Conservation (phyloP, 1,140 invertebrate species). For the Carcinoscorpius rotundicauda region DNA sequence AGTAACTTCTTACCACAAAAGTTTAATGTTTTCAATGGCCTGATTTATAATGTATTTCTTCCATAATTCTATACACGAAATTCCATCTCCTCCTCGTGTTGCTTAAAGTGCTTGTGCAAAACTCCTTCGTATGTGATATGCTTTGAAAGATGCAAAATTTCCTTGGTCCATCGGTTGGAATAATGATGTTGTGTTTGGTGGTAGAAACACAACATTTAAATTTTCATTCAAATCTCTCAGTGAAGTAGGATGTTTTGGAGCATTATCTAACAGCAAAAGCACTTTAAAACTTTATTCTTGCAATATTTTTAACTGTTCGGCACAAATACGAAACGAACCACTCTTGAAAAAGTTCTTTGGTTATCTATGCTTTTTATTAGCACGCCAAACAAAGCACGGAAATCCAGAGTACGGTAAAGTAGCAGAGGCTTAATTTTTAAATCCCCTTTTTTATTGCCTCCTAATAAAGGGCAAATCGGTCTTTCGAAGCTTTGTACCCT, state of each 20-base stretch:
- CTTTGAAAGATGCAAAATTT: slow-evolving; percentile 22
- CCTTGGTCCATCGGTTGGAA: slow-evolving; percentile 24
- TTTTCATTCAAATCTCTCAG: slow-evolving; percentile 15
- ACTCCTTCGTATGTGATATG: slow-evolving; percentile 12
- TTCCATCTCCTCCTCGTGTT: no score
- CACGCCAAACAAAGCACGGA: slow-evolving; percentile 30
- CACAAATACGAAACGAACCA: slow-evolving; percentile 25
- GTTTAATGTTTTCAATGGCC: no score
- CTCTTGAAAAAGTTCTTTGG: slow-evolving; percentile 30
- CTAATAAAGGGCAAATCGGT: slow-evolving; percentile 35
- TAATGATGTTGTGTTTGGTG: slow-evolving; percentile 17
- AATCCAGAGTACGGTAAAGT: slow-evolving; percentile 31
- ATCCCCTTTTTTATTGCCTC: slow-evolving; percentile 34
- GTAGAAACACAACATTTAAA: slow-evolving; percentile 19
- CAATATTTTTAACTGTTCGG: slow-evolving; percentile 13
- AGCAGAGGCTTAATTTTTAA: slow-evolving; percentile 34
- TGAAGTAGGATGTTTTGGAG: slow-evolving; percentile 12
- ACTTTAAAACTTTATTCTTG: slow-evolving; percentile 17
- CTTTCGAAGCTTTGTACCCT: slow-evolving; percentile 36
- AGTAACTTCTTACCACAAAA: no score
- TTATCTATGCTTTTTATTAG: slow-evolving; percentile 36
- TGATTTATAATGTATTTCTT: no score
- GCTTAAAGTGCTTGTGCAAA: no score
- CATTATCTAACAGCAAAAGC: slow-evolving; percentile 21
- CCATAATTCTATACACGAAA: no score